phyloP scores from a whole-genome alignment of 2,888 invertebrate genomes.

The Coelopa pilipes region DNA sequence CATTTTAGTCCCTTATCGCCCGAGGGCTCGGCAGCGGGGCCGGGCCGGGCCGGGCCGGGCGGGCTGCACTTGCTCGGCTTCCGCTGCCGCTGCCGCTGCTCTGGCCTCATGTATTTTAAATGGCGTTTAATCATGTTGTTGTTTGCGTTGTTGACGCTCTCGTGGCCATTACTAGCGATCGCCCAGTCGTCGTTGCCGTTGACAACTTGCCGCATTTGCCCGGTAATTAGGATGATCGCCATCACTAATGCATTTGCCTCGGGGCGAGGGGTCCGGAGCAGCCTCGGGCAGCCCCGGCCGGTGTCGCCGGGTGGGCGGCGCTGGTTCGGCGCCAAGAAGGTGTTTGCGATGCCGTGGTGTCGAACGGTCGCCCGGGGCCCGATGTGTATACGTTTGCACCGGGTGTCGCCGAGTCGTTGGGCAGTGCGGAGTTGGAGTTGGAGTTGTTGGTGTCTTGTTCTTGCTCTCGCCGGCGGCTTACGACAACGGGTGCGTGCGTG shows the following conservation, averaged over 20 bases:
- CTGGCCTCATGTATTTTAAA: constrained; percentile 6
- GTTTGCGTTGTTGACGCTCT: no score
- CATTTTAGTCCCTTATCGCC: no score
- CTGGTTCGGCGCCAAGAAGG: constrained; percentile 28
- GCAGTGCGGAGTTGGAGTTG: not conserved
- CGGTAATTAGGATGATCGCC: not conserved
- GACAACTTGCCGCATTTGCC: not conserved
- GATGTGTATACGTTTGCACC: no score
- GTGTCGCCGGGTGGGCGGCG: not conserved
- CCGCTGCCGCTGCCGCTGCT: not conserved
- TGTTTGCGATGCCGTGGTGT: constrained; percentile 29
- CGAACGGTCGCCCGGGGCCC: constrained; percentile 18
- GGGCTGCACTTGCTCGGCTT: not conserved
- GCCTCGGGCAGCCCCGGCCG: not conserved
- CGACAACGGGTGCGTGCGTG: not conserved
- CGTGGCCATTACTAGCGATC: no score
- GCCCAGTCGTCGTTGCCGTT: constrained; percentile 10
- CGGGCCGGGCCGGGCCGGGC: not conserved
- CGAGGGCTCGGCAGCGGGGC: no score
- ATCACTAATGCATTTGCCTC: not conserved
- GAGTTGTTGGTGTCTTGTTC: not conserved
- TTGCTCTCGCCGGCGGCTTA: not conserved
- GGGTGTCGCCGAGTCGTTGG: constrained; percentile 5
- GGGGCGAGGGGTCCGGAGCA: constrained; percentile 17
- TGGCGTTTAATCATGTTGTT: not conserved